Base-by-base conservation (phyloP, 2,797 vertebrate genomes). In the Ptychobarbus kaznakovi region DNA sequence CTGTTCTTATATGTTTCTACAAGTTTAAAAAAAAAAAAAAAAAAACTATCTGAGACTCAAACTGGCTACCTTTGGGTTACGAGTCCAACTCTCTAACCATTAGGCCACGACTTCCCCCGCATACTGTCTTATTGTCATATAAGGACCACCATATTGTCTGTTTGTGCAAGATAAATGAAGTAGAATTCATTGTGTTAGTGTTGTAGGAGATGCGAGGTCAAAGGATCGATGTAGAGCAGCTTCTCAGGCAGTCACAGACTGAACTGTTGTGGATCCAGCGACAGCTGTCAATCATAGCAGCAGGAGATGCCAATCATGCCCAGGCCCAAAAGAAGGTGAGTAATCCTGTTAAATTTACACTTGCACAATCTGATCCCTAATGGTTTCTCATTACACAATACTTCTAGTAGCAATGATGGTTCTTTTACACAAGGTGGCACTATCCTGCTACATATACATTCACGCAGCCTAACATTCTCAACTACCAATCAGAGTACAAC, bases 211-310 rank as follows among this genome's bases (percentile, higher is more conserved):
- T 95, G 93, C 87, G 92, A 88, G 92, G 93, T 89, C 93, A 94
- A 87, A 93, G 90, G 83, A 87, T 82, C 0, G 76, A 94, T 28
- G 73, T 90, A 0, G 94, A 95, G 83, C 91, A 93, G 88, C 87
- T 95, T 72, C 93, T 96, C 84, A 95, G 89, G 68, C 94, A 92
- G 84, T 95, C 96, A 81, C 96, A 95, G 91, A 90, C 93, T 38
- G 96, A 96, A 90, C 91, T 96, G 78, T 89, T 95, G 85, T 95
- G 95, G 95, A 96, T 96, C 40, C 95, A 95, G 93, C 95, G 94
- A 81, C 95, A 96, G 89, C 88, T 96, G 87, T 94, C 94, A 80
- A 90, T 95, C 86, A 93, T 95, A 75, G 87, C 92, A 75, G 75
- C 90, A 68, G 93, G 94, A 84, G 93, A 93, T 63, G 25, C 92